A percentile compares a stretch with the other conserved stretches of the same genome.
Evolutionary conservation across 1,140 invertebrate species (phyloP).

Genomic region (Ladona fulva): DNA sequence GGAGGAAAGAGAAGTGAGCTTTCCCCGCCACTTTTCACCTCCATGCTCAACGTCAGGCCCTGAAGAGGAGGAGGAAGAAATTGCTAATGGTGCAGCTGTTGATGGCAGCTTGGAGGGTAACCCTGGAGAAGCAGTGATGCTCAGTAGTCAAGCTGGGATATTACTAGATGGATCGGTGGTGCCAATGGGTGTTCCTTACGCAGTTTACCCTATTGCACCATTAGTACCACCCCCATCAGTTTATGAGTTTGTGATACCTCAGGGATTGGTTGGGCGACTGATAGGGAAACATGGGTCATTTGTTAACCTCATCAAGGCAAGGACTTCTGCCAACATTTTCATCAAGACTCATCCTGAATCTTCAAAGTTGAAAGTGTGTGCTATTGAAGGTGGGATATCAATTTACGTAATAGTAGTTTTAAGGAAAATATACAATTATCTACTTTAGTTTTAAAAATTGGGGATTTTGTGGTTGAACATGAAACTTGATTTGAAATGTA

Average conservation of each 20-base stretch:
- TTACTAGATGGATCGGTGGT: constrained; percentile 11
- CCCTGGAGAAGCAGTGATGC: constrained; percentile 14
- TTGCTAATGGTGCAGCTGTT: constrained; percentile 23
- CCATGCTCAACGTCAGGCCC: not conserved
- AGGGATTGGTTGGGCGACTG: constrained; percentile 68
- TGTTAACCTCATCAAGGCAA: constrained; percentile 68
- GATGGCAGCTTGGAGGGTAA: constrained; percentile 28
- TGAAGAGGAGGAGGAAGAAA: constrained; percentile 12
- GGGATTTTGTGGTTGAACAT: too few species aligned
- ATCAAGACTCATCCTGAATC: constrained; percentile 67
- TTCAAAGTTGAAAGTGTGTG: constrained; percentile 66
- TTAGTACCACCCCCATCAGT: constrained; percentile 24
- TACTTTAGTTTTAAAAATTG: not conserved
- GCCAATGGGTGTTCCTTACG: constrained; percentile 23
- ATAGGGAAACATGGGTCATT: constrained; percentile 78
- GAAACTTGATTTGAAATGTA: too few species aligned
- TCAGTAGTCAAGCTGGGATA: not conserved
- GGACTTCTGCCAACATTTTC: constrained; percentile 64
- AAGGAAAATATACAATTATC: not conserved
- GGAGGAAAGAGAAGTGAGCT: constrained; percentile 13
- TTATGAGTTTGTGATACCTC: constrained; percentile 75
- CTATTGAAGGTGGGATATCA: constrained; percentile 58
- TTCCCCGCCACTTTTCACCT: not conserved
- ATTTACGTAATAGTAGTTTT: not conserved
- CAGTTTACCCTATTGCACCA: not conserved